Conservation (phyloP, 2,113 vertebrate genomes). For the Tylochromis polylepis region DNA sequence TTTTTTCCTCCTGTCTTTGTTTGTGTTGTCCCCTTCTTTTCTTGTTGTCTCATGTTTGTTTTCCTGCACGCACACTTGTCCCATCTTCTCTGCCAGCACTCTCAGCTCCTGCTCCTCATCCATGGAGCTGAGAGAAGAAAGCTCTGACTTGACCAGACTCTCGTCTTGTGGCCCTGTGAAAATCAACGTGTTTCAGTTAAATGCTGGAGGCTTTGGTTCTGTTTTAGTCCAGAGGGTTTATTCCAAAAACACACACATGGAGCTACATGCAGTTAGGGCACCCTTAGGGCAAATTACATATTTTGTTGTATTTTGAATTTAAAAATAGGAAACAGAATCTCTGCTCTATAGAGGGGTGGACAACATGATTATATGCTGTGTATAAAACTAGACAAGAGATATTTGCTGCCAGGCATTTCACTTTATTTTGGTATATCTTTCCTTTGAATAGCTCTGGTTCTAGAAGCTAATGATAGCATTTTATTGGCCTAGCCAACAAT, state of each 20-base stretch:
- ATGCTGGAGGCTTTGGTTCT: not conserved
- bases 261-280: too few species aligned
- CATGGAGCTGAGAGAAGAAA: not conserved
- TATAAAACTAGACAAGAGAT: too few species aligned
- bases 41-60: not conserved
- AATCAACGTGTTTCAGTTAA: not conserved
- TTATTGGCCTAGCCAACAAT: too few species aligned
- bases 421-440: too few species aligned
- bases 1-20: not conserved
- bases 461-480: too few species aligned
- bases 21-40: not conserved
- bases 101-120: not conserved
- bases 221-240: too few species aligned
- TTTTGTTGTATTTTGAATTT: not conserved
- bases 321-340: too few species aligned
- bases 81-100: constrained; percentile 50
- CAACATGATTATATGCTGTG: too few species aligned
- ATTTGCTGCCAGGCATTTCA: too few species aligned
- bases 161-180: not conserved
- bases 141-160: not conserved
- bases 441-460: too few species aligned
- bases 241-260: too few species aligned
- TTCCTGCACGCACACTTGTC: constrained; percentile 19
- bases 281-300: not conserved
- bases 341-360: too few species aligned